Evolutionary conservation across 2,113 vertebrate species (phyloP).

Genomic region (Haliaeetus leucogaster): DNA sequence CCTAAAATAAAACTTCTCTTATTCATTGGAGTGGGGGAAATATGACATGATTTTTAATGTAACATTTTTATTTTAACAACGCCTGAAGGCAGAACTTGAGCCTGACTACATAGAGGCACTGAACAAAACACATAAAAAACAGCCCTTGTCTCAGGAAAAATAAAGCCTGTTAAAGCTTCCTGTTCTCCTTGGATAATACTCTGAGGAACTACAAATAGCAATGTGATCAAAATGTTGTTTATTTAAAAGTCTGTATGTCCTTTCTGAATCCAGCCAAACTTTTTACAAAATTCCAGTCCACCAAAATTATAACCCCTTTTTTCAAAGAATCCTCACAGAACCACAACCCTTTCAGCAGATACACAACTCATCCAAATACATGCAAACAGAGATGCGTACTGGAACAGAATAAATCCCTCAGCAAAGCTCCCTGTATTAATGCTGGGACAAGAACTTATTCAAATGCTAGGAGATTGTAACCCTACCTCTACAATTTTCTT

Average conservation of each 20-base stretch:
- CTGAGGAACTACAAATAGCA: neutral
- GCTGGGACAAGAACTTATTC: neutral
- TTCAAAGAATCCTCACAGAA: neutral
- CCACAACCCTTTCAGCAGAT: neutral
- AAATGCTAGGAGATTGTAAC: neutral
- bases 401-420: slow-evolving; percentile 3
- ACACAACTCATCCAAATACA: neutral
- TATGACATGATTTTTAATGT: neutral
- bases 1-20: neutral
- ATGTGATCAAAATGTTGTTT: neutral
- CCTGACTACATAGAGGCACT: neutral
- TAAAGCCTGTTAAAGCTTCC: neutral
- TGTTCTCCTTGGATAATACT: neutral
- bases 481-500: neutral
- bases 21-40: neutral
- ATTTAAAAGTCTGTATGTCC: neutral
- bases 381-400: neutral
- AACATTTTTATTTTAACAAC: neutral
- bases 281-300: neutral
- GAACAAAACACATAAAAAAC: neutral
- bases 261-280: neutral
- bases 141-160: neutral
- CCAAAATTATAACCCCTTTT: neutral
- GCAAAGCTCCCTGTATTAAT: neutral
- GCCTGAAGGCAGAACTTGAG: neutral